Percentiles rank a stretch among this genome's conserved stretches.
Evolutionary conservation across 2,113 vertebrate species (phyloP).

Genomic region (Cygnus buccinator): DNA sequence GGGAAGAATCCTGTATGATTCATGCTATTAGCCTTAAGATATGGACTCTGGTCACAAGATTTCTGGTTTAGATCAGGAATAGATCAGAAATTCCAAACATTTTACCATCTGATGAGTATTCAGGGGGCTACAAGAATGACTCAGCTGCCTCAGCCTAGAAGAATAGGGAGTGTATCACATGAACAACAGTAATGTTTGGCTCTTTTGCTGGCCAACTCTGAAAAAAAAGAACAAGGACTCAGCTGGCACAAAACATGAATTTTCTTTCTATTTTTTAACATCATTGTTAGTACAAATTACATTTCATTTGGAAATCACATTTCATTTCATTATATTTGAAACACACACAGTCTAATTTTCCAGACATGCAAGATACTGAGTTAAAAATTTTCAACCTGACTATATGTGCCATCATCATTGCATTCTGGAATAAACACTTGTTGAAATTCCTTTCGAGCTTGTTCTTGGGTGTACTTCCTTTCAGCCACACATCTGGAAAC

Average conservation of each 20-base stretch:
- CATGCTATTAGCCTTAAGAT: neutral
- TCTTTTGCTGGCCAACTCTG: neutral
- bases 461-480: constrained; percentile 97
- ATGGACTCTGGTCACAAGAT: neutral
- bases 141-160: constrained; percentile 13
- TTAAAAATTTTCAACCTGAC: constrained; percentile 82
- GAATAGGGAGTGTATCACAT: neutral
- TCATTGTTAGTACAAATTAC: neutral
- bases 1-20: neutral
- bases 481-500: constrained; percentile 96
- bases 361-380: neutral
- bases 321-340: neutral
- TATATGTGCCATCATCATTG: constrained; percentile 94
- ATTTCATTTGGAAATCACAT: neutral
- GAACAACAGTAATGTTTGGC: neutral
- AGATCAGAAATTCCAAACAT: constrained; percentile 37
- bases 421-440: constrained; percentile 97
- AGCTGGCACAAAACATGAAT: neutral
- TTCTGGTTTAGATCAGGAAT: constrained; percentile 9
- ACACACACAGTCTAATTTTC: neutral
- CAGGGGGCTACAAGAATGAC: constrained; percentile 7
- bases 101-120: constrained; percentile 34
- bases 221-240: neutral
- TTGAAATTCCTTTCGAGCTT: constrained; percentile 93
- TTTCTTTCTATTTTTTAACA: neutral